These are phyloP conservation scores for Centropus unirufus DNA, from an alignment of 2,113 vertebrate species.

Conservation along the genomic window DNA sequence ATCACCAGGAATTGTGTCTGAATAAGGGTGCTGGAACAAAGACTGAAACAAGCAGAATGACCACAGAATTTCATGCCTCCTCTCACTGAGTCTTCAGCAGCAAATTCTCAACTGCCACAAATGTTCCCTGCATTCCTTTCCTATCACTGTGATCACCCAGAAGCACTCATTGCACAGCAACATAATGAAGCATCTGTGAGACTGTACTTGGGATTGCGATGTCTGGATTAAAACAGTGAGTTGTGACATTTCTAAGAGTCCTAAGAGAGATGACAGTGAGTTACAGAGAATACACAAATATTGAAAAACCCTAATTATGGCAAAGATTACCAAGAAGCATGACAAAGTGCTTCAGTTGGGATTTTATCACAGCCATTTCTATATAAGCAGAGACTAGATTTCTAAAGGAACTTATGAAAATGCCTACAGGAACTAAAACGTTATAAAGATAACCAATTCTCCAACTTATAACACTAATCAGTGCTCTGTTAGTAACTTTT, in stretches of 20 bases:
- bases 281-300: not conserved
- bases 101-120: not conserved
- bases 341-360: not conserved
- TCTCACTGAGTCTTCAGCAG: not conserved
- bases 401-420: not conserved
- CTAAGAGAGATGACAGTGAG: not conserved
- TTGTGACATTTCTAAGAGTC: constrained; percentile 33
- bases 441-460: not conserved
- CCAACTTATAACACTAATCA: not conserved
- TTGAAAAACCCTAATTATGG: not conserved
- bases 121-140: constrained; percentile 31
- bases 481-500: not conserved
- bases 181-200: constrained; percentile 6
- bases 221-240: constrained; percentile 4
- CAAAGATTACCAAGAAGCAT: not conserved
- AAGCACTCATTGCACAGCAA: constrained; percentile 1
- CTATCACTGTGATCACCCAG: constrained; percentile 4
- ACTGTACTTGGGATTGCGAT: not conserved
- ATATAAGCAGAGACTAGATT: not conserved
- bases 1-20: not conserved
- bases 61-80: not conserved
- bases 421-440: not conserved
- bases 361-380: not conserved
- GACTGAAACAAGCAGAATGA: not conserved
- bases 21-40: not conserved